A percentile compares a stretch with the other conserved stretches of the same genome.
These are phyloP conservation scores for Channa striata DNA, from an alignment of 2,797 vertebrate genomes.

Conservation along the genomic window DNA sequence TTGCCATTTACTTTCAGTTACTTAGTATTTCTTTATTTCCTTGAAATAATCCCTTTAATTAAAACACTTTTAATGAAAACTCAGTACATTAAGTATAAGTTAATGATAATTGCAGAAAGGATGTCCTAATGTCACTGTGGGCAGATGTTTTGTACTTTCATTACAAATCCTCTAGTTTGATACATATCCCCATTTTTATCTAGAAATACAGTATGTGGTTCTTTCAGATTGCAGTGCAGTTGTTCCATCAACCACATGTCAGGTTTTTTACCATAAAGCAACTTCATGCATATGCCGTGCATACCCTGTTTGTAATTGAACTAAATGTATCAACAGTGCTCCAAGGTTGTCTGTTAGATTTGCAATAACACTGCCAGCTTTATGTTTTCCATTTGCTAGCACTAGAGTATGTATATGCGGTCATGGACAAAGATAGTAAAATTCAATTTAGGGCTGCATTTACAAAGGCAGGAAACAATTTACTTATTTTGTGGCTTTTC, in stretches of 20 bases:
- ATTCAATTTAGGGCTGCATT: too few species aligned
- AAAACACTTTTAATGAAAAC: not conserved
- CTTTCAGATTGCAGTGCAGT: too few species aligned
- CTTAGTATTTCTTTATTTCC: not conserved
- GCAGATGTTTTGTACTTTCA: not conserved
- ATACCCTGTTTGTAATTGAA: not conserved
- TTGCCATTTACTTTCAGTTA: not conserved
- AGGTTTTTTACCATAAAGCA: not conserved
- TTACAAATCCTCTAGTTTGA: not conserved
- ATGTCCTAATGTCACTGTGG: not conserved
- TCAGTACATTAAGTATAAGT: not conserved
- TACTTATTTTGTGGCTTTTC: not conserved
- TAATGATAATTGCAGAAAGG: slow-evolving; percentile 1
- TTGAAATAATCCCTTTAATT: slow-evolving; percentile 2
- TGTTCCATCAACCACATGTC: slow-evolving; percentile 1
- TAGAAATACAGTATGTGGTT: not conserved
- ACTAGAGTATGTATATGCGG: not conserved
- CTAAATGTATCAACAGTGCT: too few species aligned
- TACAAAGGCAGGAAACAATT: not conserved
- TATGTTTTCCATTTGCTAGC: not conserved
- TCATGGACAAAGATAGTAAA: too few species aligned
- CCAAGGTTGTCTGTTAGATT: not conserved
- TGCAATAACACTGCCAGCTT: not conserved
- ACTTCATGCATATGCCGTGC: not conserved
- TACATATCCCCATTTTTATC: not conserved